Evolutionary conservation across 2,797 vertebrate genomes (phyloP), one percentile per base, ranked within the genome.

Genomic region (Channa striata): DNA sequence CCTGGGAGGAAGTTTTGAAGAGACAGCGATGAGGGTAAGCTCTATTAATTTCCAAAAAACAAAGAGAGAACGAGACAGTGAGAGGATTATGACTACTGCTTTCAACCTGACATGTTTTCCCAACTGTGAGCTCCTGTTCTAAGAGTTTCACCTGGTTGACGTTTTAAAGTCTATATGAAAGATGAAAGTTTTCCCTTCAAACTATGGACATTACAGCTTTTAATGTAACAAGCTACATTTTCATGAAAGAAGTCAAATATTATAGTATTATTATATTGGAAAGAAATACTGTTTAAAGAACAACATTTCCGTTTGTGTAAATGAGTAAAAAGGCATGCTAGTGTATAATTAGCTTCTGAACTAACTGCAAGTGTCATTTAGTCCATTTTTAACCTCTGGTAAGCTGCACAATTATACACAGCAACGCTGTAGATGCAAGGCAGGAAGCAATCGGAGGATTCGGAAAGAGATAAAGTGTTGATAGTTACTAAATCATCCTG

Each of bases 401-500:
- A 46, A 54, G 69, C 65, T 13, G 44, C 78, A 68, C n/a, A 4
- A 19, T 33, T 61, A 77, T 59, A 74, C 76, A 73, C 44, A 40
- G 81, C 42, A 6, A 6, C 39, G 68, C 70, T 61, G 59, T 52
- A 65, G 70, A 84, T 58, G 34, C 34, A 59, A 64, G 73, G 53
- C 56, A 72, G 72, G 66, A 66, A 78, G 83, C 77, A 51, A 11
- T 78, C 75, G 65, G 68, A 81, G 59, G 81, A 84, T 80, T 86
- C 74, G 14, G 73, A 59, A n/a, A 37, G 50, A 81, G 60, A 82
- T 73, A 51, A 81, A 74, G n/a, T 54, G 78, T 69, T 81, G 85
- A 91, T 82, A 59, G 74, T 66, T 78, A 74, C 79, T 71, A 85
- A 91, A 85, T 89, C 85, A 87, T 64, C 59, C 56, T 33, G 56